These are phyloP conservation scores for Anguilla rostrata DNA, from an alignment of 2,113 vertebrate genomes.

Conservation along the genomic window DNA sequence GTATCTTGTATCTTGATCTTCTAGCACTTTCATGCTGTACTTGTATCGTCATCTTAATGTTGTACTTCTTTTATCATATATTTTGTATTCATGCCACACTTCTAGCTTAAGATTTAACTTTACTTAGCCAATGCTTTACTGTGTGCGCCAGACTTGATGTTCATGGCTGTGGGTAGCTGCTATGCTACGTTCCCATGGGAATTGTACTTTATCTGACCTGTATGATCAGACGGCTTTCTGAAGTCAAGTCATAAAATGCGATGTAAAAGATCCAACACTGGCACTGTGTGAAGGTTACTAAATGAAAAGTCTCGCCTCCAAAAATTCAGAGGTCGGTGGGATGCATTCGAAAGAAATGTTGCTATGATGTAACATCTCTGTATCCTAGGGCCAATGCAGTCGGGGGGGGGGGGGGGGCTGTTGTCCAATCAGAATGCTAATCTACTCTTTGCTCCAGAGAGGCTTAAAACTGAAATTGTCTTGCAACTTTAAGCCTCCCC, in stretches of 20 bases:
- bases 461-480: constrained; percentile 2
- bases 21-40: neutral
- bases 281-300: neutral
- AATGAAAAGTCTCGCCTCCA: neutral
- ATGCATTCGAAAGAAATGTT: neutral
- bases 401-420: neutral
- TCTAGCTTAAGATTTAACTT: too few species aligned
- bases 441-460: neutral
- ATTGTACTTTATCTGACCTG: too few species aligned
- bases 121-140: too few species aligned
- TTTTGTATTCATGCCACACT: too few species aligned
- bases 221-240: neutral
- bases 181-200: too few species aligned
- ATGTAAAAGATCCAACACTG: neutral
- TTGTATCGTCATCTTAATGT: too few species aligned
- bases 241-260: neutral
- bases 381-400: neutral
- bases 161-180: too few species aligned
- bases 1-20: too few species aligned
- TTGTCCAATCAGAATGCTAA: neutral
- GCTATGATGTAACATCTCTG: neutral
- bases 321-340: neutral
- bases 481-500: neutral
- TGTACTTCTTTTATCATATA: too few species aligned
- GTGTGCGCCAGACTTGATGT: too few species aligned